phyloP scores from a whole-genome alignment of 2,888 invertebrate genomes.

The Microplitis deprimator region DNA sequence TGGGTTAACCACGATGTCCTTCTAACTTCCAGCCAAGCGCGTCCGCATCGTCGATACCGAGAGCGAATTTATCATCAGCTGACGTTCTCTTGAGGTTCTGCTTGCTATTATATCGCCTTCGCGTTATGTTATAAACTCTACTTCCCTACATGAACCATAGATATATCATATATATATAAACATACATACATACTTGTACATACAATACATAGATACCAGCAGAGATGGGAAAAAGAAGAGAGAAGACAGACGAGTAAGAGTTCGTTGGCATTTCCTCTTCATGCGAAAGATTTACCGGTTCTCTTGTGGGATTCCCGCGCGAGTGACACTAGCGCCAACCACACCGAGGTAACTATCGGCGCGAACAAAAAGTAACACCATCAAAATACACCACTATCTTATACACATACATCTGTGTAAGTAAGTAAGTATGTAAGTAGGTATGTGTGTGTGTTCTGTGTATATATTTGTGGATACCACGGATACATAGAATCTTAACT shows the following conservation, averaged over 20 bases:
- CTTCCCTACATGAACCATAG: background rate
- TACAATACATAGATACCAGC: background rate
- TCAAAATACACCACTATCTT: background rate
- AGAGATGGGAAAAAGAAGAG: background rate
- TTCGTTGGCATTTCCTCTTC: conserved; percentile 36
- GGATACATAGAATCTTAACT: background rate
- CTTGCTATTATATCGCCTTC: background rate
- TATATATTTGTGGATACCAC: background rate
- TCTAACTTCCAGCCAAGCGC: conserved; percentile 38
- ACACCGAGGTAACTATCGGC: background rate
- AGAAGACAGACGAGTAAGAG: conserved; percentile 10
- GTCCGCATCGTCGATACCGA: conserved; percentile 25
- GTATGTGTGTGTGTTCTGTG: background rate
- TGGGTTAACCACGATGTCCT: conserved; percentile 44
- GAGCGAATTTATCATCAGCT: conserved; percentile 41
- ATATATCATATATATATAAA: background rate
- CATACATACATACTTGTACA: background rate
- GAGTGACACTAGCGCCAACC: background rate
- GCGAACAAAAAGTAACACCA: conserved; percentile 1
- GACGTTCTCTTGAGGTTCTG: conserved; percentile 16
- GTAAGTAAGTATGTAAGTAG: background rate
- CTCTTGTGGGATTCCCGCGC: conserved; percentile 13
- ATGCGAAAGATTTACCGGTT: conserved; percentile 42
- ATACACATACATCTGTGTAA: background rate
- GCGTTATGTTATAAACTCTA: background rate